Base-by-base conservation (phyloP, 2,113 vertebrate species). In the Sylvia atricapilla region DNA sequence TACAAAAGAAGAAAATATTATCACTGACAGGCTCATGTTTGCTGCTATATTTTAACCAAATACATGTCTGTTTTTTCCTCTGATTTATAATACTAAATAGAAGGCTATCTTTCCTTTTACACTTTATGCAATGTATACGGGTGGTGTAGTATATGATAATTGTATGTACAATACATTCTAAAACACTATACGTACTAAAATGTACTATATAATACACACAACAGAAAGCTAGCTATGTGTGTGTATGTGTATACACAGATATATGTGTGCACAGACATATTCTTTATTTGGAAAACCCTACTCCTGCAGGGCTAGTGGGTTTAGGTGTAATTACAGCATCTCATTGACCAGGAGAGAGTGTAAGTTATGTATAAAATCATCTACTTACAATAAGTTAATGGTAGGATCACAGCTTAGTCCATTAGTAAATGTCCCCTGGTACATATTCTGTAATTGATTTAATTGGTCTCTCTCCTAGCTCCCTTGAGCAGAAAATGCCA, bases 11-110 rank as follows among this genome's bases (percentile, higher is more conserved):
- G 50, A 86, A 84, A 47, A 41, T 64, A 15, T 11, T 90, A 47
- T 62, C 23, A n/a, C 22, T 47, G 46, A 0, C 14, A 59, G 19
- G 60, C 25, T 74, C 17, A 3, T 84, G 8, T 56, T 92, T 92
- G 27, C 50, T 30, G 41, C 11, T 59, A 0, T 46, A 58, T 69
- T 79, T 84, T 68, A 59, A 44, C 6, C 2, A 4, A 64, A 55
- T n/a, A 9, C 4, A 5, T 80, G 5, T 0, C 0, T 12, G 5
- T 15, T 35, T 47, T 49, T 55, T 68, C 18, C 16, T 62, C 24
- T 83, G 14, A 55, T 76, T 77, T 70, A 47, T 27, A 41, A 22
- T 55, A 21, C 58, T 55, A 37, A 49, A 15, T 63, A 35, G 18
- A 81, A n/a, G 63, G 46, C 7, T 64, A 0, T 63, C 15, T 43